Base-by-base conservation (phyloP, 2,113 vertebrate genomes). In the Aramus guarauna region DNA sequence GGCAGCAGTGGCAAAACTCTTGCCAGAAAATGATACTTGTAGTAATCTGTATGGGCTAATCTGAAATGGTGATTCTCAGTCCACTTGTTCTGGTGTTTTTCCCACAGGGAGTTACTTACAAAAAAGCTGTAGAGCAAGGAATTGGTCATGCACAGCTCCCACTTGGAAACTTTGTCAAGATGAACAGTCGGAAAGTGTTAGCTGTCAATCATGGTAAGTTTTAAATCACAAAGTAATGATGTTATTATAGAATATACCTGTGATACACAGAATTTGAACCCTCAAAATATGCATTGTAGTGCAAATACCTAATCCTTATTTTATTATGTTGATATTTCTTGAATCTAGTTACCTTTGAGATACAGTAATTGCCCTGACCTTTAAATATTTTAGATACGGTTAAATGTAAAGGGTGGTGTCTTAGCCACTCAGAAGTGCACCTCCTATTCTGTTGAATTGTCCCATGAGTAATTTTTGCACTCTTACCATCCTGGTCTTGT, bases 181-280 rank as follows among this genome's bases (percentile, higher is more conserved):
- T 99, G 99, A 99, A 99, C 94, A 99, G 99, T 96, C 98, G 99
- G 26, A 99, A 99, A 94, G 99, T 99, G 84, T 98, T 99, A 89
- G 99, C 99, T 1, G 98, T 99, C 84, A 99, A 99, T 97, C 99
- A 99, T 14, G 99, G 99, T 99, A 94, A 99, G 98, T 69, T 81
- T 62, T 77, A 83, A 71, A 45, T 36, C 15, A 37, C 43, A 45
- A 52, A 92, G 56, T 73, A 80, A 37, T 87, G 17, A 43, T 24
- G 36, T 63, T 76, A 12, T 56, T 69, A 22, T 41, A 72, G 15
- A 77, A 72, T 74, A 16, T 62, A 64, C 21, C 32, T 53, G 12
- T 2, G 2, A 12, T 50, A 56, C 12, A 73, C 50, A 63, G 24
- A 68, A 22, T 66, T 41, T 4, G 2, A 63, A 76, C 37, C 20